Percentiles rank a stretch among this genome's conserved stretches.
These are phyloP conservation scores for Epistrophella euchroma DNA, from an alignment of 2,888 invertebrate genomes.

Conservation along the genomic window DNA sequence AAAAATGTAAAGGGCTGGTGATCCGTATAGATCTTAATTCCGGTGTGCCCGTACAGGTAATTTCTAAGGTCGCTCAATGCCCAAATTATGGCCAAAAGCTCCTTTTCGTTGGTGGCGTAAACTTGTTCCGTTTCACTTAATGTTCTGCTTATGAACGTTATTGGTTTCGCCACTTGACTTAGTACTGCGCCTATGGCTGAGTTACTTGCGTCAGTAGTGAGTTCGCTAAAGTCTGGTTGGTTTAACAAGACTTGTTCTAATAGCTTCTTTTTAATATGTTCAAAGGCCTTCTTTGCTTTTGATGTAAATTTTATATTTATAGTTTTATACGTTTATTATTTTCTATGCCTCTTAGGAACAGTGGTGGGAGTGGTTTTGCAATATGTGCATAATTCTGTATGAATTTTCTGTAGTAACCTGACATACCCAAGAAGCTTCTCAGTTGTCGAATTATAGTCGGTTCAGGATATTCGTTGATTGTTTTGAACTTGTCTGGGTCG, in stretches of 20 bases:
- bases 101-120: constrained; percentile 79
- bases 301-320: background rate
- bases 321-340: constrained; percentile 25
- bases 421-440: background rate
- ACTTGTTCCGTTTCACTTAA: constrained; percentile 61
- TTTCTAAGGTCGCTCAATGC: constrained; percentile 80
- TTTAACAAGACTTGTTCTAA: too few relatives aligned
- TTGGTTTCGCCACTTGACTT: too few relatives aligned
- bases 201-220: too few relatives aligned
- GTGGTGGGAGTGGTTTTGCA: constrained; percentile 10
- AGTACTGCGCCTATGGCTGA: too few relatives aligned
- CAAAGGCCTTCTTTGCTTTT: too few relatives aligned
- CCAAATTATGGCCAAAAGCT: constrained; percentile 80
- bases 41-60: constrained; percentile 79
- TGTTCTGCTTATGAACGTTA: too few relatives aligned
- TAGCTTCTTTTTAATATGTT: too few relatives aligned
- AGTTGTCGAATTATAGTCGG: background rate
- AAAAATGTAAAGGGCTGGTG: constrained; percentile 69
- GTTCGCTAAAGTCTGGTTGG: too few relatives aligned
- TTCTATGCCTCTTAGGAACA: constrained; percentile 7
- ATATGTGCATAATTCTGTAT: constrained; percentile 9
- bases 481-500: constrained; percentile 18
- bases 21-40: constrained; percentile 70
- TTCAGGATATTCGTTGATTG: constrained; percentile 16
- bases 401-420: too few relatives aligned